Percentiles rank a stretch among this genome's conserved stretches.
phyloP scores from a whole-genome alignment of 2,113 vertebrate genomes.

The Rana temporaria region DNA sequence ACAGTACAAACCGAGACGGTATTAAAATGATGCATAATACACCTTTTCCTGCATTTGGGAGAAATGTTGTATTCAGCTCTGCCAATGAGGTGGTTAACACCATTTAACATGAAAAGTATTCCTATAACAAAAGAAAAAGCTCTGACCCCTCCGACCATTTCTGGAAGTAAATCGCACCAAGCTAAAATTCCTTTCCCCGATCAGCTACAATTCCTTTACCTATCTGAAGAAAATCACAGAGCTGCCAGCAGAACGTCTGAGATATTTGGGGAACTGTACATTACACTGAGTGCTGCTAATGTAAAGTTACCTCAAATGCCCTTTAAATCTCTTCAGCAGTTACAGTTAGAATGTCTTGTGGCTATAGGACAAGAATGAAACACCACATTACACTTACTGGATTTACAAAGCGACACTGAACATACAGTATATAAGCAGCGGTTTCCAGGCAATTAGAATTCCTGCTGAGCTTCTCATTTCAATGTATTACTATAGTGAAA shows the following conservation, averaged over 20 bases:
- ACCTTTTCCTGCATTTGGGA: neutral
- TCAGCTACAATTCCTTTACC: neutral
- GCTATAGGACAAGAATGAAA: neutral
- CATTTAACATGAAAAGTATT: neutral
- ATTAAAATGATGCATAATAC: neutral
- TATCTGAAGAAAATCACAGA: neutral
- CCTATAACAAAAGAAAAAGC: neutral
- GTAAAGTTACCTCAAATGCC: neutral
- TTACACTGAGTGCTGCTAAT: neutral
- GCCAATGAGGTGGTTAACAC: slow-evolving; percentile 7
- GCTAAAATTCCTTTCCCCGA: neutral
- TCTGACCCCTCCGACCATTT: neutral
- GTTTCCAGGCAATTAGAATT: no score
- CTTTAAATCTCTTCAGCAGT: slow-evolving; percentile 29
- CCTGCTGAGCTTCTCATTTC: no score
- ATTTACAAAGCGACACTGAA: neutral
- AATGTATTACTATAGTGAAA: no score
- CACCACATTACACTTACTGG: neutral
- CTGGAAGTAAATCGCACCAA: neutral
- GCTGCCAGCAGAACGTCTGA: neutral
- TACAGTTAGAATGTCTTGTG: slow-evolving; percentile 10
- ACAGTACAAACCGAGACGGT: neutral
- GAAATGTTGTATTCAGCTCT: neutral
- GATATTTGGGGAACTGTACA: neutral
- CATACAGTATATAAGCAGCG: no score